These are phyloP conservation scores for Malaclemys terrapin DNA, from an alignment of 2,113 vertebrate species.

Conservation along the genomic window DNA sequence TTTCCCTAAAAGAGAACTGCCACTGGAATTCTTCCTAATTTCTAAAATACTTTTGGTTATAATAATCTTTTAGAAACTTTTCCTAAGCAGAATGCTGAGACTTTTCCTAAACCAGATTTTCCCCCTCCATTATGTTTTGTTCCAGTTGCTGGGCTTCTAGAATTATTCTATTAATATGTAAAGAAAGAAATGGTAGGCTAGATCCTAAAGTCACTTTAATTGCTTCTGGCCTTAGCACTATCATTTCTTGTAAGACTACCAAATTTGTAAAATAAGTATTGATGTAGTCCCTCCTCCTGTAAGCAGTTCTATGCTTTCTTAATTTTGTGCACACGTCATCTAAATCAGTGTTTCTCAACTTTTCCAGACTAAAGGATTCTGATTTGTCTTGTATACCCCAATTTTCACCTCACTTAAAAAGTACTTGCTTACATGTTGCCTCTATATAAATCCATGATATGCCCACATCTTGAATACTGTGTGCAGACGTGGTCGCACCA, in stretches of 20 bases:
- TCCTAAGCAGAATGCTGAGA: not conserved
- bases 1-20: not conserved
- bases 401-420: too few species aligned
- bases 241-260: not conserved
- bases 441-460: too few species aligned
- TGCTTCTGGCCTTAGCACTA: not conserved
- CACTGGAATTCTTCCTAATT: not conserved
- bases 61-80: not conserved
- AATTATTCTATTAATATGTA: not conserved
- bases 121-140: not conserved
- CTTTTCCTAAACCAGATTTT: not conserved
- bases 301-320: not conserved
- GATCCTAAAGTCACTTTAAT: not conserved
- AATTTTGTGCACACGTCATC: not conserved
- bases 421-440: too few species aligned
- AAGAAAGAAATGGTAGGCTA: not conserved
- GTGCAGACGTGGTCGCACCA: too few species aligned
- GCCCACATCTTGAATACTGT: too few species aligned
- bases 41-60: not conserved
- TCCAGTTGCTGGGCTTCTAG: not conserved
- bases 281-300: accelerated
- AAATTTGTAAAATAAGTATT: not conserved
- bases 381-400: too few species aligned
- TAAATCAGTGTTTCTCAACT: not conserved
- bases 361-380: too few species aligned